Conservation (phyloP, 2,113 vertebrate genomes). For the Tragelaphus buxtoni region DNA sequence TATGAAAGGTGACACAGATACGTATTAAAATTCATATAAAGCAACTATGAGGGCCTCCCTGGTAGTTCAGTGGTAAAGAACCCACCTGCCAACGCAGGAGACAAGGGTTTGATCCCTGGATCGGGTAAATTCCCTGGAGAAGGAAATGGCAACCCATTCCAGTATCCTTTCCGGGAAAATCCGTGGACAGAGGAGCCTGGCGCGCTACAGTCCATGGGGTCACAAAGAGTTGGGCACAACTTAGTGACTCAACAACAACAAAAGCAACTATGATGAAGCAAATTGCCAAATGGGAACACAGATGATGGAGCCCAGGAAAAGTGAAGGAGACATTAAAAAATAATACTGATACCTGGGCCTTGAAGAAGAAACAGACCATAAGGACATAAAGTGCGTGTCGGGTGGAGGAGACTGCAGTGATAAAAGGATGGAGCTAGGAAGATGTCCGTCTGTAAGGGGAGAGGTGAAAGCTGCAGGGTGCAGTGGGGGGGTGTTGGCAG, state of each 20-base stretch:
- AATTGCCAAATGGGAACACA: background rate
- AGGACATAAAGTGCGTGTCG: background rate
- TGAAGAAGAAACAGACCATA: background rate
- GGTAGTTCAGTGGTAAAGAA: background rate
- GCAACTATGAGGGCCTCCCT: background rate
- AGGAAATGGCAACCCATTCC: background rate
- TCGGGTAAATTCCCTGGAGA: background rate
- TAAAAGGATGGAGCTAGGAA: background rate
- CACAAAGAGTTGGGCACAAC: background rate
- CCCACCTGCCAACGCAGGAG: background rate
- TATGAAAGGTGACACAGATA: background rate
- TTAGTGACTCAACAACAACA: background rate
- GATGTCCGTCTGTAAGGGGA: background rate
- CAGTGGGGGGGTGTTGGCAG: too few relatives aligned
- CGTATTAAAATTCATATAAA: background rate
- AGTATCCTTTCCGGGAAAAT: background rate
- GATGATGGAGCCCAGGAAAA: background rate
- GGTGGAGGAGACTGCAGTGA: background rate
- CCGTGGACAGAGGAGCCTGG: background rate
- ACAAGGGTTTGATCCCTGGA: background rate
- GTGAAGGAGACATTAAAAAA: background rate
- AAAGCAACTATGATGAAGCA: background rate
- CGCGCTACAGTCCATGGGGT: background rate
- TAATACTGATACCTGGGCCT: background rate
- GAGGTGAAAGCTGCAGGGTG: rapidly evolving